Evolutionary conservation across 2,888 invertebrate species (phyloP), one percentile per base, ranked within the genome.

Genomic region (Pecten maximus): DNA sequence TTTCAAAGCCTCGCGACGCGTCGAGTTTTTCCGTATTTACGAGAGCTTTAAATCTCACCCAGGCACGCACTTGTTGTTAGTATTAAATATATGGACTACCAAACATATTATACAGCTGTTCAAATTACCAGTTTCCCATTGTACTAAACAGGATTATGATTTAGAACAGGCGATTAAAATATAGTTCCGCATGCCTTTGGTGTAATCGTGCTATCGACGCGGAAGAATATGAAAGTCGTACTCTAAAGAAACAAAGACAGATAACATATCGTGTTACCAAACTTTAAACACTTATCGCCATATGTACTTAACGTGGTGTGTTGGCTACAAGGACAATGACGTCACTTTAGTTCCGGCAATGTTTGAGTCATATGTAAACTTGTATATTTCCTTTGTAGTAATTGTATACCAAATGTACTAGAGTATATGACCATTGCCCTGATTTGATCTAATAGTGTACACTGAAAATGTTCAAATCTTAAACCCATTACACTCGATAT

Each of bases 81-180:
- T 35, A 35, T 74, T 74, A 28, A 74, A 74, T 35, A 35, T 74
- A 28, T 28, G 74, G 74, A 16, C 2, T 74, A 74, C 35, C 74
- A 74, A 74, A 74, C 74, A 74, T 12, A 35, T 74, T 4, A 74
- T 35, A 74, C 74, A 74, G 23, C 74, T 74, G 74, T 74, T 74
- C 74, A 74, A 74, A 74, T 74, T 74, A 74, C 74, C 10, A 35
- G 74, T 74, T 74, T 74, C 74, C 35, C 74, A 74, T 74, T 74
- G 12, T 10, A 6, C 35, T 74, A 10, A 74, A 44, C 35, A 35
- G 74, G 35, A 28, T 28, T 6, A 74, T 74, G 6, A 35, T 23
- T 35, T 74, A 10, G 28, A 28, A 35, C 74, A 35, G 10, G 74
- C 35, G 74, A 74, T 74, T 74, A 74, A 35, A 2, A 74, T 74